Evolutionary conservation across 2,888 invertebrate species (phyloP), one percentile per base, ranked within the genome.

Genomic region (Synergus japonicus): DNA sequence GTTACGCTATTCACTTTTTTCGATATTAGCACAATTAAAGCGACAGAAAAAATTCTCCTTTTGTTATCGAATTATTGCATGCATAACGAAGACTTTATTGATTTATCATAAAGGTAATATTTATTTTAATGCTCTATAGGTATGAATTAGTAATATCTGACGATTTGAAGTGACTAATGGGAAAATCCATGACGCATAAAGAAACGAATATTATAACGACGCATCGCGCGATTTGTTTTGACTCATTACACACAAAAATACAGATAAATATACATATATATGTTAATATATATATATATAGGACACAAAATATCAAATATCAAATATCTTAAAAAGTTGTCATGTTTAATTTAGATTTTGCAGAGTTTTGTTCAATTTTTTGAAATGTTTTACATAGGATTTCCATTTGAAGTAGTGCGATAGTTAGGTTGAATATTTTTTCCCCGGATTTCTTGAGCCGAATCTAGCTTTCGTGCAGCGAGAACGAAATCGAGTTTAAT

Each of bases 401-500:
- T 73, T 73, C 54, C 73, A 73, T 73, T 73, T 73, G 37, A 54
- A 73, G 73, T 37, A 73, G 37, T 73, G 54, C 54, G 18, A 54
- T 54, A 73, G 73, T 73, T 58, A 37, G 29, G 73, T 73, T 73
- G 73, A 41, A 73, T 73, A 58, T 54, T 73, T 54, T 73, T 73
- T 73, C 18, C 46, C n/a, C 29, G 41, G 73, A 73, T 54, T 73
- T 54, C 73, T 73, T 73, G 37, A 54, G 54, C 49, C 54, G 73
- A 73, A 73, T 73, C 37, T 37, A 73, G 54, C 4, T 54, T 73
- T 58, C 49, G n/a, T 49, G 54, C 37, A 58, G 54, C n/a, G 54
- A 73, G 54, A 37, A 58, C 54, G 73, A 58, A 73, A 73, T 73
- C 54, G 41, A 73, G 73, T 73, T 73, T 58, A 73, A 73, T 73